Evolutionary conservation across 1,140 invertebrate species (phyloP), one percentile per base, ranked within the genome.

Genomic region (Drosophila takahashii): DNA sequence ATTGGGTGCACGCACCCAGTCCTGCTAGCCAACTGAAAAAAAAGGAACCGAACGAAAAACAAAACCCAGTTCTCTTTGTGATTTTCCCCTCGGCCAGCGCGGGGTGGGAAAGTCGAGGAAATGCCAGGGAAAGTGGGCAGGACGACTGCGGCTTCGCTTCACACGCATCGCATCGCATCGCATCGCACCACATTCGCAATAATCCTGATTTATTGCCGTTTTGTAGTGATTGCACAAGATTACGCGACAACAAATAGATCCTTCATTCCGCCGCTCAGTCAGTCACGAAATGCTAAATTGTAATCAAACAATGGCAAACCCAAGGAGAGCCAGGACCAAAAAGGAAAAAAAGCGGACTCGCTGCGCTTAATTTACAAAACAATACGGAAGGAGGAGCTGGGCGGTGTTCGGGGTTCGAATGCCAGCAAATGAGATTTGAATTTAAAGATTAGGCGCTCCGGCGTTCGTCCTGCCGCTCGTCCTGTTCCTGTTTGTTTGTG

Each of bases 151-250:
- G 58, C 44, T 34, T 37, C 18, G 70, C 32, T 34, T 83, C 87
- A 84, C 77, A 84, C 87, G 79, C 85, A 85, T 81, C 64, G 60
- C 64, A 64, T 44, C 64, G 60, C 64, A 64, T 44, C 64, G 64
- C 59, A 85, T 80, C 81, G 44, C 47, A 50, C 47, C 83, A 87
- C 87, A 90, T 90, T 90, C 87, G 83, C 84, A 90, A 71, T 90
- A 90, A 90, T 90, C 89, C 89, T 90, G 89, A 90, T 90, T 90
- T 90, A 90, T 90, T 90, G 80, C 89, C 80, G 60, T 91, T 89
- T 89, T 90, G 83, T 89, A 90, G 81, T 90, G 89, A 90, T 90
- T 90, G 87, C 80, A 85, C 74, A 79, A 90, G 89, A 90, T 90
- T 90, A 90, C 75, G 80, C 74, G 85, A 81, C 80, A 90, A 89